Conservation (phyloP, 2,113 vertebrate species). For the Mesoclemmys tuberculata region DNA sequence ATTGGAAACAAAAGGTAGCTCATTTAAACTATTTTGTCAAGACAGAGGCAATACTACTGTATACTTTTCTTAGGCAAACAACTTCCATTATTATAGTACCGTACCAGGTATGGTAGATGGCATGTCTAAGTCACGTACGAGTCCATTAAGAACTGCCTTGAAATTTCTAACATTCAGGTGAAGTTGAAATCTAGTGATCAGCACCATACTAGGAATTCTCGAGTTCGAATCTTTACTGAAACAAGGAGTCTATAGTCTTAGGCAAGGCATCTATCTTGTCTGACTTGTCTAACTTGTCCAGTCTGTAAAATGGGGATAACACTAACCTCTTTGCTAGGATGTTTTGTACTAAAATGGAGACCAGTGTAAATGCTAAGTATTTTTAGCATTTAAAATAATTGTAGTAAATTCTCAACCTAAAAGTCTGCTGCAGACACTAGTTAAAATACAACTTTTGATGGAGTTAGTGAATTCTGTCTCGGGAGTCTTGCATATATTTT, state of each 20-base stretch:
- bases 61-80: background rate
- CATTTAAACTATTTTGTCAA: background rate
- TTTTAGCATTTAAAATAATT: background rate
- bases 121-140: background rate
- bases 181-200: background rate
- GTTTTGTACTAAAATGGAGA: background rate
- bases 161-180: background rate
- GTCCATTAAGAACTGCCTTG: background rate
- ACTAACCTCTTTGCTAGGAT: background rate
- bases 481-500: background rate
- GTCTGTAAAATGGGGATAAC: background rate
- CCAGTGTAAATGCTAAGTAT: background rate
- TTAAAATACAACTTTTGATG: background rate
- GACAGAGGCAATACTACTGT: background rate
- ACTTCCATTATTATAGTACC: background rate
- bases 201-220: background rate
- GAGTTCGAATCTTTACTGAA: background rate
- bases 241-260: background rate
- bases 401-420: background rate
- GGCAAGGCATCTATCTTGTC: background rate
- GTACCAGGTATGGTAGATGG: background rate
- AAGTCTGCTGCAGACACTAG: background rate
- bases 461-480: background rate
- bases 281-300: no score
- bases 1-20: background rate